Conservation (phyloP, 1,140 invertebrate species). For the Sitophilus oryzae region DNA sequence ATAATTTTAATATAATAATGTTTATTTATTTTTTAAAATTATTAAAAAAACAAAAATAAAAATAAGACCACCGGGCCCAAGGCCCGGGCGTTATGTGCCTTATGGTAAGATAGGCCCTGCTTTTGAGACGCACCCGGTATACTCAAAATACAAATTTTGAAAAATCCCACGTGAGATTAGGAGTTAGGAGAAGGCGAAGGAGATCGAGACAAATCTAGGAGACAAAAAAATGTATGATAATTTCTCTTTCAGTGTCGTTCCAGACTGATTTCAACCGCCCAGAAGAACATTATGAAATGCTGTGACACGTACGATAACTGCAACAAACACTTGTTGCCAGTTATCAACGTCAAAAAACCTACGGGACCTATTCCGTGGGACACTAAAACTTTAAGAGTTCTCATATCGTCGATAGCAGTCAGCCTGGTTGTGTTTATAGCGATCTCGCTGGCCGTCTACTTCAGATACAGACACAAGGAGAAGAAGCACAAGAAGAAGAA, state of each 20-base stretch:
- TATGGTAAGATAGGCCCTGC: too few species aligned
- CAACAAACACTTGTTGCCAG: constrained; percentile 71
- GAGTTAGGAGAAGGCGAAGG: too few species aligned
- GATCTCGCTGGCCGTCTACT: constrained; percentile 47
- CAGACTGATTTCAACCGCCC: constrained; percentile 65
- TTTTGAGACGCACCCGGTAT: too few species aligned
- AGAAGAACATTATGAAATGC: constrained; percentile 76
- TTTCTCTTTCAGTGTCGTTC: constrained; percentile 92
- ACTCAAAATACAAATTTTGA: too few species aligned
- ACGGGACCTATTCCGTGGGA: constrained; percentile 45
- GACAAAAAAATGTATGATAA: too few species aligned
- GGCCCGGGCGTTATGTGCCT: too few species aligned
- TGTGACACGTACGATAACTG: constrained; percentile 73
- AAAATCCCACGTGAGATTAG: too few species aligned
- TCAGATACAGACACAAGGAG: constrained; percentile 6
- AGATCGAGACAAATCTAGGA: too few species aligned
- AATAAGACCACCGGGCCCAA: too few species aligned
- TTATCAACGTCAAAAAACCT: constrained; percentile 53
- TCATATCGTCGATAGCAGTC: constrained; percentile 57
- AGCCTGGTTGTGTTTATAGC: constrained; percentile 55
- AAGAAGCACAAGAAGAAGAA: neutral
- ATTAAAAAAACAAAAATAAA: too few species aligned
- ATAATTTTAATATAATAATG: too few species aligned
- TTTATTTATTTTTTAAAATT: too few species aligned
- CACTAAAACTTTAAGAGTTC: constrained; percentile 52